Evolutionary conservation across 2,888 invertebrate genomes (phyloP).

Genomic region (Thyatira batis): DNA sequence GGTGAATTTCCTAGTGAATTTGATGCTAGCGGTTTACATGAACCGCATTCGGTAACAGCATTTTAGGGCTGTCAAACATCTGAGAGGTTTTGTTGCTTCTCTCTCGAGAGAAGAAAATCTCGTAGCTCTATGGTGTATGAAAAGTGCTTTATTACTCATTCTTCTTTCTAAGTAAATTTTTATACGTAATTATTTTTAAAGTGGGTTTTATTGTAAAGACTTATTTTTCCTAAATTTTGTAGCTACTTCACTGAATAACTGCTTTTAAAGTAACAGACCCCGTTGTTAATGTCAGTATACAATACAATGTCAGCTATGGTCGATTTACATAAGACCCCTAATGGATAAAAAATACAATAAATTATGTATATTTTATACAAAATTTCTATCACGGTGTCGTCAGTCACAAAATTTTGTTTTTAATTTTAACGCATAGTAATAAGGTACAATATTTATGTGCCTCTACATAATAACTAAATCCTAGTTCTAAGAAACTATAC

Average conservation of each 20-base stretch:
- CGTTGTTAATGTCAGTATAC: background rate
- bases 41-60: conserved; percentile 5
- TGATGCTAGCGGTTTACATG: conserved; percentile 17
- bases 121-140: no score
- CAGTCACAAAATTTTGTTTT: background rate
- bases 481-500: no score
- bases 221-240: background rate
- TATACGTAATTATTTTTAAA: no score
- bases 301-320: background rate
- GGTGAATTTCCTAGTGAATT: conserved; percentile 3
- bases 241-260: background rate
- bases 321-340: conserved; percentile 3
- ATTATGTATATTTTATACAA: background rate
- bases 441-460: no score
- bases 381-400: background rate
- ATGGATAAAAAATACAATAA: background rate
- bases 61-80: background rate
- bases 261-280: background rate
- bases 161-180: no score
- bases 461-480: no score
- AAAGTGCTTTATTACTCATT: no score
- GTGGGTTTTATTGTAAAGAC: background rate
- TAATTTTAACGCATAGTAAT: background rate
- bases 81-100: background rate
- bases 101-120: background rate